phyloP scores from a whole-genome alignment of 2,113 vertebrate genomes.

The Variabilichromis moorii region DNA sequence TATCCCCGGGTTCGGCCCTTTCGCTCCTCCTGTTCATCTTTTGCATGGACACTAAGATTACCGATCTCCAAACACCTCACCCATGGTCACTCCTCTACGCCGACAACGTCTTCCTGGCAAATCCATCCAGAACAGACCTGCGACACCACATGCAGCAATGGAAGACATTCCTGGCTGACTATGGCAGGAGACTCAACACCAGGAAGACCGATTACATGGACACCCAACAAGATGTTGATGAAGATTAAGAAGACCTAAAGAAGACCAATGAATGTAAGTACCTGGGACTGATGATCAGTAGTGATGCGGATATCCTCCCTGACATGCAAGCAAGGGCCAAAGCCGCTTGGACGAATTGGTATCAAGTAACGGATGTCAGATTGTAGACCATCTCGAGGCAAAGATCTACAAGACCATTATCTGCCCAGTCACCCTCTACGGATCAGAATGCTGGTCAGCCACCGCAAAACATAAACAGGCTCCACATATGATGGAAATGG shows the following conservation, averaged over 20 bases:
- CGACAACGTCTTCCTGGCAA: not conserved
- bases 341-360: not conserved
- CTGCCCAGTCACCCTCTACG: not conserved
- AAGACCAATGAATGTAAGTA: not conserved
- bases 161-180: not conserved
- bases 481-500: not conserved
- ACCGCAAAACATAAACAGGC: not conserved
- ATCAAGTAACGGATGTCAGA: not conserved
- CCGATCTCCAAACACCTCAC: not conserved
- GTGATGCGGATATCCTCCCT: not conserved
- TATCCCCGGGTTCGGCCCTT: not conserved
- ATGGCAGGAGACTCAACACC: not conserved
- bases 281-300: not conserved
- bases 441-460: not conserved
- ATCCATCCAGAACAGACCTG: not conserved
- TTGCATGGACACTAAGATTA: not conserved
- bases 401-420: not conserved
- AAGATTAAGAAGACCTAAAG: not conserved
- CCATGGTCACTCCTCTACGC: not conserved
- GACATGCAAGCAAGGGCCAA: not conserved
- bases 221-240: not conserved
- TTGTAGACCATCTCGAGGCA: not conserved
- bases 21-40: not conserved
- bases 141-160: not conserved
- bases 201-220: not conserved